A percentile compares a stretch with the other conserved stretches of the same genome.
These are phyloP conservation scores for Drosophila hydei DNA, from an alignment of 1,140 invertebrate genomes.

Conservation along the genomic window DNA sequence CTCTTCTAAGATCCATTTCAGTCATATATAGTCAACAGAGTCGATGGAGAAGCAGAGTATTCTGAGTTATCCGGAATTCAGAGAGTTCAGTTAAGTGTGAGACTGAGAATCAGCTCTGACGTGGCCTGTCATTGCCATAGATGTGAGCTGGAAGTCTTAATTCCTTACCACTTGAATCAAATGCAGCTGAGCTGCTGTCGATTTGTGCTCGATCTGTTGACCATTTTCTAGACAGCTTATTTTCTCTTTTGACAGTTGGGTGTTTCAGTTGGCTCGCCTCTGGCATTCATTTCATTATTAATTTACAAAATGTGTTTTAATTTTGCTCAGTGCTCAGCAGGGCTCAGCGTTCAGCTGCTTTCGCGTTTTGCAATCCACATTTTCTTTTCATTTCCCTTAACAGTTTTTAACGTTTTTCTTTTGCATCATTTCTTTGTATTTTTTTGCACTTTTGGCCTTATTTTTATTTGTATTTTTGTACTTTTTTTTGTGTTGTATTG, in stretches of 20 bases:
- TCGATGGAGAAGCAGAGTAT: no score
- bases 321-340: slow-evolving; percentile 28
- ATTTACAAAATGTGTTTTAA: slow-evolving; percentile 53
- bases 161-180: no score
- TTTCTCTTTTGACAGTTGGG: slow-evolving; percentile 14
- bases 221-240: neutral
- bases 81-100: no score
- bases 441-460: slow-evolving; percentile 2
- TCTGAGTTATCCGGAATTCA: no score
- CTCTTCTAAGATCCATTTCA: no score
- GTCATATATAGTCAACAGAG: no score
- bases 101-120: no score
- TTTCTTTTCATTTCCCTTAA: slow-evolving; percentile 22
- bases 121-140: no score
- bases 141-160: no score
- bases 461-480: neutral
- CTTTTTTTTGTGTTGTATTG: slow-evolving; percentile 5
- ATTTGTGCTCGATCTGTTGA: no score
- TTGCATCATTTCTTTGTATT: slow-evolving; percentile 3
- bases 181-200: no score
- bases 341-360: slow-evolving; percentile 9
- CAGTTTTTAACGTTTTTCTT: slow-evolving; percentile 15
- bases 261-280: slow-evolving; percentile 5
- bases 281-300: slow-evolving; percentile 61
- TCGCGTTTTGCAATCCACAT: slow-evolving; percentile 14